A percentile compares a stretch with the other conserved stretches of the same genome.
Conservation (phyloP, 23 tunicate genomes). For the Ciona savignyi region DNA sequence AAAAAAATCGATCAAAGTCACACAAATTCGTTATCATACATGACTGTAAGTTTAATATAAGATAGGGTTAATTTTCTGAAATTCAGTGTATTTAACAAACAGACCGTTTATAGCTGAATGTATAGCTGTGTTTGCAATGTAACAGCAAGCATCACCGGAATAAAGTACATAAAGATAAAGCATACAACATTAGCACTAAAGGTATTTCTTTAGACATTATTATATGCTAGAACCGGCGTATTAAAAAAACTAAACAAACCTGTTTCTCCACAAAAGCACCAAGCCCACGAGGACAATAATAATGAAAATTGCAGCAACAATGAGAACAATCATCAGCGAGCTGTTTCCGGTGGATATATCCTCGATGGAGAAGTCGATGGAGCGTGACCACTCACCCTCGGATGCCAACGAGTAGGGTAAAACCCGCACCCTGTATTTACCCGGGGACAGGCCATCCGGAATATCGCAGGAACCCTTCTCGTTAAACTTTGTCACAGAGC, state of each 20-base stretch:
- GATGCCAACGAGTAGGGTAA: conserved; percentile 34
- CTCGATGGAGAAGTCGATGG: not conserved
- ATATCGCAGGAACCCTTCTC: conserved; percentile 1
- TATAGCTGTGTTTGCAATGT: too few species aligned
- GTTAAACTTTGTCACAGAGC: conserved; percentile 7
- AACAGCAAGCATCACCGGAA: too few species aligned
- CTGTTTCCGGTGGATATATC: not conserved
- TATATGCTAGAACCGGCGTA: too few species aligned
- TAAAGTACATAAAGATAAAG: too few species aligned
- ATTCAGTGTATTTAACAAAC: too few species aligned
- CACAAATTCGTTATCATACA: too few species aligned
- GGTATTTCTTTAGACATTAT: too few species aligned
- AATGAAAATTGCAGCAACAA: not conserved
- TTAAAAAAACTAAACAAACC: not conserved
- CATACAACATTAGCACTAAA: too few species aligned
- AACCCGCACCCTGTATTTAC: conserved; percentile 38
- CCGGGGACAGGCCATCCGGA: conserved; percentile 11
- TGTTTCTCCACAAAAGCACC: not conserved
- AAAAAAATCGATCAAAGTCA: not conserved
- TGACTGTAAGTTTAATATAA: too few species aligned
- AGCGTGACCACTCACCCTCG: conserved; percentile 26
- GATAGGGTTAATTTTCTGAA: too few species aligned
- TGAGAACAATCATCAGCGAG: not conserved
- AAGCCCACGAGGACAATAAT: not conserved
- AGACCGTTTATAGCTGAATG: too few species aligned